Percentiles rank a stretch among this genome's conserved stretches.
Conservation (phyloP, 1,140 invertebrate species). For the Hyposmocoma kahamanoa region DNA sequence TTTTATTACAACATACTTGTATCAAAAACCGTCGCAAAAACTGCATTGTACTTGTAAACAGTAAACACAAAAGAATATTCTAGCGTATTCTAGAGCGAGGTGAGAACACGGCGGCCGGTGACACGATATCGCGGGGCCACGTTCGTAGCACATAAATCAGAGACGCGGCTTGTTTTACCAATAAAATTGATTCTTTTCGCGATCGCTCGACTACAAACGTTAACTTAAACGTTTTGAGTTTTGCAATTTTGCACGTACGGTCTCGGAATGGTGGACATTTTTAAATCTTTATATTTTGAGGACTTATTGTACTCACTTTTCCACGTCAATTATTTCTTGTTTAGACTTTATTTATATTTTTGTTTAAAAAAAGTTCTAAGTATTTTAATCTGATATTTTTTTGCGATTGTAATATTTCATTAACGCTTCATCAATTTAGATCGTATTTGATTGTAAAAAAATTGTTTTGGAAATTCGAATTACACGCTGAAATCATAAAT, state of each 20-base stretch:
- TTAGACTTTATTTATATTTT: too few relatives aligned
- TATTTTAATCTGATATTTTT: too few relatives aligned
- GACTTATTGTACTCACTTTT: too few relatives aligned
- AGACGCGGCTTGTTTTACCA: conserved; percentile 55
- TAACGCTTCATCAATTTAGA: conserved; percentile 25
- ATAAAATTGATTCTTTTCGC: conserved; percentile 64
- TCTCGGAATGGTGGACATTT: too few relatives aligned
- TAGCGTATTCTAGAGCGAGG: conserved; percentile 55
- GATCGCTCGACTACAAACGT: conserved; percentile 24
- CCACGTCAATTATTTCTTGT: too few relatives aligned
- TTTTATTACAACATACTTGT: too few relatives aligned
- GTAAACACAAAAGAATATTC: conserved; percentile 52
- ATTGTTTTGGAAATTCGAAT: conserved; percentile 22
- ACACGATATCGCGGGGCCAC: conserved; percentile 51
- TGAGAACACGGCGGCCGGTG: conserved; percentile 46
- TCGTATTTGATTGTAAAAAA: conserved; percentile 23
- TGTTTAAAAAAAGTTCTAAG: too few relatives aligned
- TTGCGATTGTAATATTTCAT: too few relatives aligned
- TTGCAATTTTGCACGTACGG: conserved; percentile 11
- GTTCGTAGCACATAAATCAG: conserved; percentile 61
- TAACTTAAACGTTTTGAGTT: conserved; percentile 19
- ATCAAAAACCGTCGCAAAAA: too few relatives aligned
- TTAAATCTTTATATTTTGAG: too few relatives aligned
- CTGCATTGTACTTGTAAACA: too few relatives aligned
- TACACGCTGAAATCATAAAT: conserved; percentile 46